Evolutionary conservation across 2,797 vertebrate genomes (phyloP), one percentile per base, ranked within the genome.

Genomic region (Tinamus major): DNA sequence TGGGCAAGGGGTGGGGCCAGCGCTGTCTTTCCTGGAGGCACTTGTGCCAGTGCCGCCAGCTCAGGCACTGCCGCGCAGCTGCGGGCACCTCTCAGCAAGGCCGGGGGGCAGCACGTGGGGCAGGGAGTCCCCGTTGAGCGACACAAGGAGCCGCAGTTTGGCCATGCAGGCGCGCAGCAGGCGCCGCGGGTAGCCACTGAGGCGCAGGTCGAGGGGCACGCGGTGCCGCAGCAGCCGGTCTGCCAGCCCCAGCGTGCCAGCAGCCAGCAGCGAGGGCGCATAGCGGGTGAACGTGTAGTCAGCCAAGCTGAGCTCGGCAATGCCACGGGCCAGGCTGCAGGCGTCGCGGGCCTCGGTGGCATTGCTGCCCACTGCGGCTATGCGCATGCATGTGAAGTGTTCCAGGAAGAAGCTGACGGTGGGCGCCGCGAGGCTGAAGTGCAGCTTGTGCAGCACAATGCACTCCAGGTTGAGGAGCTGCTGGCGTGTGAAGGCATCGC

Each of bases 401-500:
- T 99, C 98, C 62, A 99, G 95, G 93, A 99, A 99, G 96, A 99
- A 99, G 94, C 97, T 98, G 85, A 98, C 79, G 12, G 99, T 99
- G 42, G 99, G 99, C 0, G 98, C 98, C 27, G 96, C 94, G 42
- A 99, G 89, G 41, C 97, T 95, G 97, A 99, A 99, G 64, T 97
- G 93, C 35, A 99, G 98, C 56, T 98, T 98, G 62, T 98, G 95
- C 24, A 99, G 97, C 82, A 99, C 96, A 76, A 99, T 98, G 93
- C 98, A 98, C 95, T 99, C 99, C 20, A 99, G 97, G 89, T 99
- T 99, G 92, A 98, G 98, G 92, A 99, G 98, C 96, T 99, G 99
- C 87, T 99, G 98, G 39, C 96, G 97, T 16, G 98, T 98, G 97
- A 99, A 99, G 72, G 98, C 97, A 5, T 98, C 97, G 9, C 99